Percentiles rank a stretch among this genome's conserved stretches.
phyloP scores from a whole-genome alignment of 2,888 invertebrate species.

The Pseudoips prasinana region DNA sequence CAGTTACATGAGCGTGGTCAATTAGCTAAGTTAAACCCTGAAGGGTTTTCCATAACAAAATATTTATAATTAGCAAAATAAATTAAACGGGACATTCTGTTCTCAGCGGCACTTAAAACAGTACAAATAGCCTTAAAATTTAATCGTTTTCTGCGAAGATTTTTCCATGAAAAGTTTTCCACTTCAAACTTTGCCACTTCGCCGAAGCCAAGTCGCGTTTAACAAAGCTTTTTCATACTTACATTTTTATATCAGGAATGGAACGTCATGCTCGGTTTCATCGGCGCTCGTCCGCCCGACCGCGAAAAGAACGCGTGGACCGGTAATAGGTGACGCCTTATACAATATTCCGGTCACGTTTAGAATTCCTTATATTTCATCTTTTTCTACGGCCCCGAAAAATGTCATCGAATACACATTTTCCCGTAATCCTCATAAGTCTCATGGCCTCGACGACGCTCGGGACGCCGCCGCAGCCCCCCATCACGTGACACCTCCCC shows the following conservation, averaged over 20 bases:
- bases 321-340: slow-evolving; percentile 76
- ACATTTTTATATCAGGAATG: slow-evolving; percentile 79
- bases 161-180: slow-evolving; percentile 80
- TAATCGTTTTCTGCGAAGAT: slow-evolving; percentile 77
- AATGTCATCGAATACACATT: slow-evolving; percentile 83
- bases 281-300: slow-evolving; percentile 70
- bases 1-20: slow-evolving; percentile 32
- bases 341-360: slow-evolving; percentile 76
- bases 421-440: slow-evolving; percentile 81
- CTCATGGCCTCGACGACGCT: slow-evolving; percentile 66
- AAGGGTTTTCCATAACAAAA: slow-evolving; percentile 34
- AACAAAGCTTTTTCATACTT: slow-evolving; percentile 81
- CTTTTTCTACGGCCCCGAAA: slow-evolving; percentile 78
- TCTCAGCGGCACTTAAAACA: slow-evolving; percentile 56
- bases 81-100: slow-evolving; percentile 49
- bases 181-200: slow-evolving; percentile 81
- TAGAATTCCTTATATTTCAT: slow-evolving; percentile 81
- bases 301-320: slow-evolving; percentile 75
- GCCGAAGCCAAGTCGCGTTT: slow-evolving; percentile 76
- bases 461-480: slow-evolving; percentile 49
- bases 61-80: slow-evolving; percentile 32
- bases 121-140: slow-evolving; percentile 77
- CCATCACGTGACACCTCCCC: slow-evolving; percentile 46
- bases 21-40: slow-evolving; percentile 24
- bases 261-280: slow-evolving; percentile 78